Evolutionary conservation across 2,113 vertebrate species (phyloP), one percentile per base, ranked within the genome.

Genomic region (Pomatostomus ruficeps): DNA sequence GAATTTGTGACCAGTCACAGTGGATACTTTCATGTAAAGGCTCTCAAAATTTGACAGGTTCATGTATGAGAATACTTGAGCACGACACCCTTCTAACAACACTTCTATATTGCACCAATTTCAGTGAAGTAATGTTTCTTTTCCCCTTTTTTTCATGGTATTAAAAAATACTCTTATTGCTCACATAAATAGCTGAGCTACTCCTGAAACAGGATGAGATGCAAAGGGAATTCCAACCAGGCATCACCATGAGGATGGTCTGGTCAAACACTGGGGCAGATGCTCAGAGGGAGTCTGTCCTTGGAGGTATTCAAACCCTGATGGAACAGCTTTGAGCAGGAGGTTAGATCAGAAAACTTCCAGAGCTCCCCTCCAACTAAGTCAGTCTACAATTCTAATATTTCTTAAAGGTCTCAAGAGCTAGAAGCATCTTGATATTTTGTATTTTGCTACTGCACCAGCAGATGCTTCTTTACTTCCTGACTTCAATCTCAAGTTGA

Each of bases 91-190:
- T 86, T 89, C 51, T 38, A 61, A 55, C 0, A 6, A 57, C 19
- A n/a, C 12, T 52, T 70, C 38, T 35, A 31, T 46, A 48, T 0
- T 83, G 46, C 38, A 79, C 10, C 3, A 20, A 66, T 51, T 74
- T 57, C 18, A 78, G 23, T 55, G 23, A 89, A 89, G 40, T 1
- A 3, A 35, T 0, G 0, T 31, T 70, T 68, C 21, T 35, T 48
- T 21, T 9, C 19, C 6, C 1, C 11, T n/a, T 89, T 45, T 49
- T 57, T 28, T 35, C 28, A 22, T 6, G 5, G 7, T 33, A 65
- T 8, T 55, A 42, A 74, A 75, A 89, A 89, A 24, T 8, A 73
- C 19, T 55, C 16, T 29, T 21, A 17, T n/a, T 45, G 62, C 29
- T 28, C 10, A 1, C n/a, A 42, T 12, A 11, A 70, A 51, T 0